Base-by-base conservation (phyloP, 2,888 invertebrate species). In the Alentia gelatinosa region DNA sequence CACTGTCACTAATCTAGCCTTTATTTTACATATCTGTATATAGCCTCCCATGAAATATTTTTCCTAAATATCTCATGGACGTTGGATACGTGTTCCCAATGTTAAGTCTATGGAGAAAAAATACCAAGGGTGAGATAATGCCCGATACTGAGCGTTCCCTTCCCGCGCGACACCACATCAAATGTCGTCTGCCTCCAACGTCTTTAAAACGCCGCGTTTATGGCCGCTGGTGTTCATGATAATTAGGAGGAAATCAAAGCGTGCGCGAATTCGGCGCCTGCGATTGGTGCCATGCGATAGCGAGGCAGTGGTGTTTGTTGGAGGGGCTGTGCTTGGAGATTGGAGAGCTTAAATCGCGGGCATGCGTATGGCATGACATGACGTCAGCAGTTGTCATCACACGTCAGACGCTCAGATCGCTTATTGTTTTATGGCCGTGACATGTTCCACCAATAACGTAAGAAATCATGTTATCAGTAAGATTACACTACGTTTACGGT, bases 391-490 rank as follows among this genome's bases (percentile, higher is more conserved):
- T 30, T 68, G 68, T 68, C 68, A 68, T 26, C 23, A 19, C 23
- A 3, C 56, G 19, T 56, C 56, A 56, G 56, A 56, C 56, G 3
- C 56, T 56, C 68, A 68, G 68, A 68, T 68, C n/a, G 12, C 68
- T 12, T 26, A 79, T 79, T 79, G 79, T 79, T 79, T 39, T 79
- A 39, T 4, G 9, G 23, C 23, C 15, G 37, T 79, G 79, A 12
- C 79, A 39, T 7, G 79, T 35, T 12, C 37, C 39, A 39, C 86
- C 42, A 47, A 40, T 86, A 26, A 86, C 30, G 23, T 86, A 86
- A 47, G 50, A 50, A 86, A 86, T 42, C 86, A 47, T 86, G 86
- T 86, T 86, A 50, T 86, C 42, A 86, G 86, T 42, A 42, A 86
- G 86, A 86, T 42, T 4, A 50, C 37, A 79, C 42, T 23, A 47